Evolutionary conservation across 2,113 vertebrate genomes (phyloP), one percentile per base, ranked within the genome.

Genomic region (Rissa tridactyla): DNA sequence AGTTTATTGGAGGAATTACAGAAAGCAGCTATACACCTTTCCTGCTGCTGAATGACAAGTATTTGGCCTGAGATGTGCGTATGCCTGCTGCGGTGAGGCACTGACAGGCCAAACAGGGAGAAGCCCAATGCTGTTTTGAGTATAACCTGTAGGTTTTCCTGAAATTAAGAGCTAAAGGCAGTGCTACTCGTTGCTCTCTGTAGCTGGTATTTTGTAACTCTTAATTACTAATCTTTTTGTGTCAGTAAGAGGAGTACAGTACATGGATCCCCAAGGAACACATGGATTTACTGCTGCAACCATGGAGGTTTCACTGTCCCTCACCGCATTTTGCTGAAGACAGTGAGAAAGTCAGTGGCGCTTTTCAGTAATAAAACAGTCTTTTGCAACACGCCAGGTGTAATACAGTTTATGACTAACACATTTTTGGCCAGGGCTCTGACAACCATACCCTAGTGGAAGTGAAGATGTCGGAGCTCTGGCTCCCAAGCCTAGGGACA

Each of bases 41-140:
- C 16, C 22, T 26, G 32, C 54, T 58, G 58, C 36, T 55, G 32
- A 60, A 12, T 40, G 5, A 6, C 0, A 10, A 38, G 4, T 12
- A 6, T 19, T 7, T 32, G 52, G 17, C 58, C 19, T 0, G 1
- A 14, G 26, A 9, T 1, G 11, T 1, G 2, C 38, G 6, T 16
- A 10, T 5, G 5, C 26, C 64, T 38, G 55, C 51, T 23, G 36
- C 34, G 23, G 40, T 4, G 32, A 13, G 25, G 29, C 54, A 27
- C 38, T 12, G 61, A 27, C 34, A 58, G 38, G 26, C 38, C 72
- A 16, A 34, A 20, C 8, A 51, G 69, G 55, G 27, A 70, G 58
- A 52, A 32, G 44, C 18, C 54, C 42, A 21, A 26, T 26, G 65
- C 42, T 34, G 58, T 5, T 27, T 8, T 5, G 13, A 38, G 11